Percentiles rank a stretch among this genome's conserved stretches.
These are phyloP conservation scores for Aviceda subcristata DNA, from an alignment of 2,113 vertebrate species.

Conservation along the genomic window DNA sequence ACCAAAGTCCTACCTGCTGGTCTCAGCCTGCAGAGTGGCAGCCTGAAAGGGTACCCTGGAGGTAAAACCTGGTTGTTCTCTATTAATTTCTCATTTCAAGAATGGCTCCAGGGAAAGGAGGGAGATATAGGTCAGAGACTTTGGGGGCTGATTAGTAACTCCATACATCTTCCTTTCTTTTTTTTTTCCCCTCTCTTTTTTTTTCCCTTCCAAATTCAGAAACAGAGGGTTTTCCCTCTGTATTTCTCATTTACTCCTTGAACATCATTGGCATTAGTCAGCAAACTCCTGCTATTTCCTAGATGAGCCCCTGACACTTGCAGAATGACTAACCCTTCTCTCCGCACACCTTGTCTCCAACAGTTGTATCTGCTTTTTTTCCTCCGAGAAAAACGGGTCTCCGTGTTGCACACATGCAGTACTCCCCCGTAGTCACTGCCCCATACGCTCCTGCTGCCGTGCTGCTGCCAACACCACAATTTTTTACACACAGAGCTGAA, in stretches of 20 bases:
- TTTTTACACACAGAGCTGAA: not conserved
- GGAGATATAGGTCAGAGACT: slow-evolving; percentile 59
- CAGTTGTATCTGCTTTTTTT: not conserved
- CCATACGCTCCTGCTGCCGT: fast-evolving
- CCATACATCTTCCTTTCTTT: not conserved
- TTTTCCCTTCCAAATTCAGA: slow-evolving; percentile 11
- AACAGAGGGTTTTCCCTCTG: slow-evolving; percentile 28
- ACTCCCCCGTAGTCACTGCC: not conserved
- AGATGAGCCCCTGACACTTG: not conserved
- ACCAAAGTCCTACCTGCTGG: not conserved
- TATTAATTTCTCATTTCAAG: slow-evolving; percentile 63
- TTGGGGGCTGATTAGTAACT: slow-evolving; percentile 20
- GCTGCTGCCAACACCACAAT: fast-evolving
- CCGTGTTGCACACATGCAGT: fast-evolving
- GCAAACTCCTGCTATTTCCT: slow-evolving; percentile 47
- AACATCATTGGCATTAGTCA: slow-evolving; percentile 28
- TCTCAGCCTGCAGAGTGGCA: not conserved
- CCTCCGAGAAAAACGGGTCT: not conserved
- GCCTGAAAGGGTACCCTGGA: slow-evolving; percentile 17
- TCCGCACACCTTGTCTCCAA: not conserved
- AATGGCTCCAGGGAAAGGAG: slow-evolving; percentile 35
- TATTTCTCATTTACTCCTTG: slow-evolving; percentile 24
- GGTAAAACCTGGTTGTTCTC: slow-evolving; percentile 43
- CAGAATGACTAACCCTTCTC: slow-evolving; percentile 23
- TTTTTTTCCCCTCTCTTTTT: not conserved